Percentiles rank a stretch among this genome's conserved stretches.
phyloP scores from a whole-genome alignment of 53 echinoderm and acorn worm species.

The Astropecten irregularis region DNA sequence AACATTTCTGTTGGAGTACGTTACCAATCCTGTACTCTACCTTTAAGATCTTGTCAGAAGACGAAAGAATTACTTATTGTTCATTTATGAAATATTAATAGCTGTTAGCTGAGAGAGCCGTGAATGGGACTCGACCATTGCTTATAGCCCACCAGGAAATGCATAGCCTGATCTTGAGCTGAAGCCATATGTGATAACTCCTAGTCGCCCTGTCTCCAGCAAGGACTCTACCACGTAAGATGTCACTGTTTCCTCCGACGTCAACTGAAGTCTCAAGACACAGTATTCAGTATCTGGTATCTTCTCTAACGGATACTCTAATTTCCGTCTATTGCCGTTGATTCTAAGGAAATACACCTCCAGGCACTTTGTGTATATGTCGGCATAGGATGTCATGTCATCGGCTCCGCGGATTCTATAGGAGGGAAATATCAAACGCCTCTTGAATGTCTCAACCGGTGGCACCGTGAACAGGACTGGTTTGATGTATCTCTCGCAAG shows the following conservation, averaged over 20 bases:
- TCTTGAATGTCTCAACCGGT: conserved; percentile 20
- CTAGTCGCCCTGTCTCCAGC: neutral
- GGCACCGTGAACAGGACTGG: conserved; percentile 34
- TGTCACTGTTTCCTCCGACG: neutral
- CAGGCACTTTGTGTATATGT: conserved; percentile 33
- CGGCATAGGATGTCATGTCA: conserved; percentile 14
- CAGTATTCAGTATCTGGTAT: conserved; percentile 23
- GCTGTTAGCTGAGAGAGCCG: no score
- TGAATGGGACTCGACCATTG: no score
- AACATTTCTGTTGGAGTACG: no score
- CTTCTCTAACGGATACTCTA: neutral
- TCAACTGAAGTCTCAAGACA: conserved; percentile 33
- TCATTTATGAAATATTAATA: no score
- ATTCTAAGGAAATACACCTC: conserved; percentile 4
- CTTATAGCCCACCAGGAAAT: conserved; percentile 13
- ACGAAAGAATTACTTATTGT: no score
- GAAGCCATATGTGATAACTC: conserved; percentile 48
- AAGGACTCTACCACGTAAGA: conserved; percentile 38
- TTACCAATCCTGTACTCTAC: no score
- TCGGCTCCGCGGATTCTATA: conserved; percentile 24
- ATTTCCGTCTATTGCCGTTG: neutral
- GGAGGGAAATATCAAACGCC: conserved; percentile 9
- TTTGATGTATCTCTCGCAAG: neutral
- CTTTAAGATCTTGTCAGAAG: no score
- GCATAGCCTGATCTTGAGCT: conserved; percentile 38